phyloP scores from a whole-genome alignment of 2,113 vertebrate genomes.

The Thunnus thynnus region DNA sequence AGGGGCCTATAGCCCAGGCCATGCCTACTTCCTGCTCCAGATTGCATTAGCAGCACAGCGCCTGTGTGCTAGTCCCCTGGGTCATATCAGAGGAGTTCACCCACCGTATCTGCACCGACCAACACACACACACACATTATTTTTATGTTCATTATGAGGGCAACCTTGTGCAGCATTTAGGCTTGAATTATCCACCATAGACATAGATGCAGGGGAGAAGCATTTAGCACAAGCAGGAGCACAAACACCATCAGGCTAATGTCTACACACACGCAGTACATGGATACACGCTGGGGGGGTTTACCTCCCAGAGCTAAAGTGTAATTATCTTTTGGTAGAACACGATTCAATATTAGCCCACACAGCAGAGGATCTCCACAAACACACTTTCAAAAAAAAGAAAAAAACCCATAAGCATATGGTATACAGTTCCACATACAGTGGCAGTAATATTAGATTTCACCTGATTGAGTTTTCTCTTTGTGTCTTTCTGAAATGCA shows the following conservation, averaged over 20 bases:
- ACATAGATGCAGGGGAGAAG: slow-evolving; percentile 26
- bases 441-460: slow-evolving; percentile 69
- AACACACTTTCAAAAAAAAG: slow-evolving; percentile 20
- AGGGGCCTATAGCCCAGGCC: slow-evolving; percentile 30
- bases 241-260: slow-evolving; percentile 38
- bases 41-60: slow-evolving; percentile 50
- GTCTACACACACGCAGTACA: slow-evolving; percentile 20
- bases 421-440: slow-evolving; percentile 39
- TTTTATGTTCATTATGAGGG: slow-evolving; percentile 32
- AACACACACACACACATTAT: neutral
- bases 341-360: slow-evolving; percentile 58
- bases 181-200: slow-evolving; percentile 51
- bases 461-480: slow-evolving; percentile 78
- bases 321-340: slow-evolving; percentile 65
- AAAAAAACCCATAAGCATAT: slow-evolving; percentile 24
- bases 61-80: slow-evolving; percentile 36
- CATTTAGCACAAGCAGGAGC: slow-evolving; percentile 33
- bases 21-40: slow-evolving; percentile 55
- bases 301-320: slow-evolving; percentile 59
- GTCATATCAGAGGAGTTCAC: slow-evolving; percentile 48
- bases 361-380: slow-evolving; percentile 43
- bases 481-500: slow-evolving; percentile 75
- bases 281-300: slow-evolving; percentile 26
- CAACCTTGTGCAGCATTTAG: slow-evolving; percentile 30
- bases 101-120: slow-evolving; percentile 24